Conservation (phyloP, 1,140 invertebrate species). For the Panagrolaimus sp. region DNA sequence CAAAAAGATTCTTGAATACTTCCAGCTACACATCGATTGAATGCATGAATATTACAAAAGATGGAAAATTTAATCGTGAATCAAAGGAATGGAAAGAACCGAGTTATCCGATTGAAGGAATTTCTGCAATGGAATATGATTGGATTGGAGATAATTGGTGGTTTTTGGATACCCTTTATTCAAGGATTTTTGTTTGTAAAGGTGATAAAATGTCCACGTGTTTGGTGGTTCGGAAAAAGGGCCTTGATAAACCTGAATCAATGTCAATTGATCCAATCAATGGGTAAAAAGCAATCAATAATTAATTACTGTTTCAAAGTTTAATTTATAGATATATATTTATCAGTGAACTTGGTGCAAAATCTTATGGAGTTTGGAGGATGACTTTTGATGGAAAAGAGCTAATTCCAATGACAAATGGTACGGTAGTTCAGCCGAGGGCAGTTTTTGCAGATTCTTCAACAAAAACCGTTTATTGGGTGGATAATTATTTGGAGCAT, state of each 20-base stretch:
- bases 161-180: background rate
- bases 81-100: background rate
- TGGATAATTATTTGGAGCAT: conserved; percentile 12
- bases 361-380: background rate
- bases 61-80: background rate
- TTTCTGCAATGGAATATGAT: conserved; percentile 9
- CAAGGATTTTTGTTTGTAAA: background rate
- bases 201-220: background rate
- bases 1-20: background rate
- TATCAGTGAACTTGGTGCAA: background rate
- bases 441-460: conserved; percentile 4
- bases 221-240: background rate
- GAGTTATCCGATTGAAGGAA: background rate
- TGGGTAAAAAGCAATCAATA: background rate
- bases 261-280: background rate
- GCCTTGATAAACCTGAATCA: background rate
- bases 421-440: background rate
- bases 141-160: conserved; percentile 7
- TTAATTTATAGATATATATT: background rate
- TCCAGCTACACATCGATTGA: background rate
- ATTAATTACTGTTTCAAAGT: too few relatives aligned
- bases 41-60: background rate
- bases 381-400: background rate
- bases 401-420: background rate
- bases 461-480: conserved; percentile 4